Percentiles rank a stretch among this genome's conserved stretches.
phyloP scores from a whole-genome alignment of 2,797 vertebrate genomes.

The Spinus pinus region DNA sequence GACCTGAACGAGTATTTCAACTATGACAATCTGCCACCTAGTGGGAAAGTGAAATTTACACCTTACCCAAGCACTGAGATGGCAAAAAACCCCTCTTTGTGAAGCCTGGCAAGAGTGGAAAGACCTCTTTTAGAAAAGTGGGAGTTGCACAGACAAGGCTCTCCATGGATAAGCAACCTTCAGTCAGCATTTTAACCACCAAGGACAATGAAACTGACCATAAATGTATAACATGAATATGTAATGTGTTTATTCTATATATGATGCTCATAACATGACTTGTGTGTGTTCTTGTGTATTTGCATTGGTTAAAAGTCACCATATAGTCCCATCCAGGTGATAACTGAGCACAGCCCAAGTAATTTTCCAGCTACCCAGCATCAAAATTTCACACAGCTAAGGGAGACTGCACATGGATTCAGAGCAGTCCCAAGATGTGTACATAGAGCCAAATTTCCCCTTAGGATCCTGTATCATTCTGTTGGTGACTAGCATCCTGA shows the following conservation, averaged over 20 bases:
- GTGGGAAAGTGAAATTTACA: background rate
- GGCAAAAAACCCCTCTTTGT: background rate
- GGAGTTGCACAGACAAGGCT: background rate
- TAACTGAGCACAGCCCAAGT: background rate
- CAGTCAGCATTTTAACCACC: background rate
- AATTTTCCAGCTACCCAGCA: background rate
- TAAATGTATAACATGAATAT: background rate
- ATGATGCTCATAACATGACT: background rate
- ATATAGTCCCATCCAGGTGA: background rate
- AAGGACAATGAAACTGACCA: background rate
- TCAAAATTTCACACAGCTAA: background rate
- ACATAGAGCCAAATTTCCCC: background rate
- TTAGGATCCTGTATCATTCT: background rate
- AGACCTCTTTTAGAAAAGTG: background rate
- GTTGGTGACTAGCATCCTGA: background rate
- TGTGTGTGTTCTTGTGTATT: background rate
- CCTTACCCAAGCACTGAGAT: background rate
- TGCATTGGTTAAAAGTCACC: background rate
- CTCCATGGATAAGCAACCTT: background rate
- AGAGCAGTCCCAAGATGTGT: background rate
- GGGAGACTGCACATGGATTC: background rate
- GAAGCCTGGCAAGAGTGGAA: background rate
- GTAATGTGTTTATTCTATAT: background rate
- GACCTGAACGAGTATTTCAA: background rate
- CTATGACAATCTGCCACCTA: conserved; percentile 38